Conservation (phyloP, 2,797 vertebrate species). For the Danio jaintianensis region DNA sequence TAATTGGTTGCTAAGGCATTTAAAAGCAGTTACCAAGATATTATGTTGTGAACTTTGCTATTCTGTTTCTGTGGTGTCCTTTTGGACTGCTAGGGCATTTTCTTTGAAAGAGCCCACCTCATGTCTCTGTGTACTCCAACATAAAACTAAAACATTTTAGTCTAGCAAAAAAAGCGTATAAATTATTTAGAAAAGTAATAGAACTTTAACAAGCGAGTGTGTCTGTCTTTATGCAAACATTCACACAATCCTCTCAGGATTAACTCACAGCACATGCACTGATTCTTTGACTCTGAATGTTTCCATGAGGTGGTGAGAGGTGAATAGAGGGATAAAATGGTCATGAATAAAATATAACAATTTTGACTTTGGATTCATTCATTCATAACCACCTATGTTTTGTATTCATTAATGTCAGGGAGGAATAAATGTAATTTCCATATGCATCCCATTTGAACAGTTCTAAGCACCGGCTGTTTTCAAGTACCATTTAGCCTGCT, state of each 20-base stretch:
- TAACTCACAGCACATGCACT: not conserved
- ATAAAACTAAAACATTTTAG: not conserved
- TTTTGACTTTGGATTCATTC: constrained; percentile 70
- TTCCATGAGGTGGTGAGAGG: constrained; percentile 42
- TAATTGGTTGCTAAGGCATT: not conserved
- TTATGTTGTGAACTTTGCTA: not conserved
- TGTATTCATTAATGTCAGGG: constrained; percentile 68
- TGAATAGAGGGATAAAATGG: constrained; percentile 32
- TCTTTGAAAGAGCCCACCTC: not conserved
- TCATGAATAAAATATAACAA: constrained; percentile 76
- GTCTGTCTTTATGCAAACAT: not conserved
- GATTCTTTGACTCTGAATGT: constrained; percentile 36
- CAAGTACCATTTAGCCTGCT: constrained; percentile 4
- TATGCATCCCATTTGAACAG: not conserved
- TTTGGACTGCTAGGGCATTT: not conserved
- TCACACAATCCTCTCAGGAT: not conserved
- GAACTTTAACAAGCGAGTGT: not conserved
- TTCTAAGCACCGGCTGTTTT: not conserved
- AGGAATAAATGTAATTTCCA: constrained; percentile 49
- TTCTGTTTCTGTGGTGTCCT: not conserved
- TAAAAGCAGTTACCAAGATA: not conserved
- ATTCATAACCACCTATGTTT: constrained; percentile 70
- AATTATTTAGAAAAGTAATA: not conserved
- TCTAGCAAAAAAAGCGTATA: not conserved
- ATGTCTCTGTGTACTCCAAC: not conserved